Evolutionary conservation across 1,140 invertebrate genomes (phyloP), one percentile per base, ranked within the genome.

Genomic region (Trinorchestia longiramus): DNA sequence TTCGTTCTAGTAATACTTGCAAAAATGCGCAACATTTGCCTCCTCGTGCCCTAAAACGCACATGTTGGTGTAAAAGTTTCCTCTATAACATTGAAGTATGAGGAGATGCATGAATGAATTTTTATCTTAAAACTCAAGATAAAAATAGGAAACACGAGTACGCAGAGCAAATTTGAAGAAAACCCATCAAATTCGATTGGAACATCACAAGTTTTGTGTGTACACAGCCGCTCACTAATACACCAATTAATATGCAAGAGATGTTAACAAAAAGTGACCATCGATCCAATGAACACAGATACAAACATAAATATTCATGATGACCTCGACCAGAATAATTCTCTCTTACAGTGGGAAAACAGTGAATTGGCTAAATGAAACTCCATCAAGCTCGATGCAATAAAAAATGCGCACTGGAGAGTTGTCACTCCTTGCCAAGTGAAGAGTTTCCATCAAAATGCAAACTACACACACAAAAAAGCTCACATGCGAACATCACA

Each of bases 271-370:
- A 36, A 77, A 77, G 15, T 28, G 62, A 77, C 28, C 15, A 77
- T 28, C 62, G 62, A 77, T 77, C 62, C 15, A 77, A 77, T 77
- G 62, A 77, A 77, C 62, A 77, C 62, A 77, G 62, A 77, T 77
- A 36, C 62, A 36, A 77, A 28, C 28, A 77, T 77, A 36, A 77
- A 77, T 77, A 77, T 77, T 77, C 62, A 77, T 77, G 62, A 36
- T 77, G 62, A 77, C 62, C 62, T 77, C 62, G 62, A 77, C 62
- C 36, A 77, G 62, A 77, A 77, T 77, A 77, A 77, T 77, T 77
- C 62, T 36, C 62, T 77, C 19, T 77, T 77, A 77, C 62, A 77
- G 62, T 28, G 28, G 28, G 62, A 36, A 28, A 77, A 77, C 62
- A 77, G 1, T 28, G 62, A 77, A 36, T 36, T 36, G 62, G 15